Evolutionary conservation across 2,113 vertebrate species (phyloP).

Genomic region (Coptodon rendalli): DNA sequence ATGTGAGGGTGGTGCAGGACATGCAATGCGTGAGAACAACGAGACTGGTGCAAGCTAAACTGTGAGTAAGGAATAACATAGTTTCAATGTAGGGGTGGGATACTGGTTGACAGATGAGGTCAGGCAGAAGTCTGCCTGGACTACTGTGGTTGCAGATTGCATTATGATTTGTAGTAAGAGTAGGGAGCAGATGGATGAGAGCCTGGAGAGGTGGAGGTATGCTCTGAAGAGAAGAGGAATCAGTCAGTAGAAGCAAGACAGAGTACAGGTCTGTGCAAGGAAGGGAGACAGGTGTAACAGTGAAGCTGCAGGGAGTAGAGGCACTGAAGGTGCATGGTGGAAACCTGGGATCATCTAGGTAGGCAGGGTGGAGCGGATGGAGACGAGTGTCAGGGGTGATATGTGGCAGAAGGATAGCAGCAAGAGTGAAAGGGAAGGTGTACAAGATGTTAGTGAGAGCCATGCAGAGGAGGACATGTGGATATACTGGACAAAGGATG

Average conservation of each 20-base stretch:
- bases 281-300: neutral
- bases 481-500: neutral
- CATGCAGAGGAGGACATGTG: neutral
- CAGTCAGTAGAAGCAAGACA: neutral
- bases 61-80: neutral
- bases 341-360: neutral
- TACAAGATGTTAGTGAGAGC: neutral
- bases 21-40: neutral
- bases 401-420: neutral
- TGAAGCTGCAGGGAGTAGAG: neutral
- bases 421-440: neutral
- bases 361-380: rapidly evolving
- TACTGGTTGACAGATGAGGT: neutral
- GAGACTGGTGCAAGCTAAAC: neutral
- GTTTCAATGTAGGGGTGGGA: rapidly evolving
- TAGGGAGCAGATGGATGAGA: neutral
- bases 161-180: neutral
- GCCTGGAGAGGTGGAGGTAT: neutral
- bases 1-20: neutral
- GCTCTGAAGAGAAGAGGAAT: neutral
- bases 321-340: neutral
- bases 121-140: neutral
- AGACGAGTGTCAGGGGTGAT: neutral
- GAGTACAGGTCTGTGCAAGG: neutral
- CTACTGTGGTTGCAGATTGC: neutral